Base-by-base conservation (phyloP, 2,888 invertebrate genomes). In the Catocala sponsa region DNA sequence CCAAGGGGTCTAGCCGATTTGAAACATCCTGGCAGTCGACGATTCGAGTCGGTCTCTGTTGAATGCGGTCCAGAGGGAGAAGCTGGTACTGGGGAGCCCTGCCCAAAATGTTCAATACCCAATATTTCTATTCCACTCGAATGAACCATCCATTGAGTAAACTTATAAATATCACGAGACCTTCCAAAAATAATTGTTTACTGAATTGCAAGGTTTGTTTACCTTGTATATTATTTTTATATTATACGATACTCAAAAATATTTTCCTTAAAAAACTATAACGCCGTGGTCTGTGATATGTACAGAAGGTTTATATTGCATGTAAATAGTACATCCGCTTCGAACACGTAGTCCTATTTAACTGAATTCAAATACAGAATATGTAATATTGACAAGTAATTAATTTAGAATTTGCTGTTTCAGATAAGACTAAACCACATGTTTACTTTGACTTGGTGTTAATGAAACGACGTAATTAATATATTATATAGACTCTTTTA, bases 221-320 rank as follows among this genome's bases (percentile, higher is more conserved):
- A 35, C 50, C 35, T 35, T 35, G 38, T 50, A 50, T 50, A n/a
- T 50, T 50, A 5, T 5, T 12, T 35, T 12, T 11, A 6, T 33
- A 32, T 1, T 25, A 25, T 25, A 25, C 25, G 33, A 4, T 6
- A 15, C n/a, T 33, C 33, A 49, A 49, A 49, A 49, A 49, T 49
- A 9, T 50, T 12, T 35, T 4, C 12, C 35, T 38, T 50, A n/a
- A n/a, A 64, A 75, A 74, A 46, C 44, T 68, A 57, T 76, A 81
- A 71, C 70, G 68, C 81, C 82, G 81, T 80, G 80, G 83, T 83
- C 89, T 88, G 89, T 88, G 88, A 88, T 89, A 88, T 83, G 78
- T 82, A 85, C 75, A 78, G 68, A 49, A 73, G 64, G 68, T 63
- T 70, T 64, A 67, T 66, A 75, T 62, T 53, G 59, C 60, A 59